Base-by-base conservation (phyloP, 1,140 invertebrate species). In the Sycophila sp. region DNA sequence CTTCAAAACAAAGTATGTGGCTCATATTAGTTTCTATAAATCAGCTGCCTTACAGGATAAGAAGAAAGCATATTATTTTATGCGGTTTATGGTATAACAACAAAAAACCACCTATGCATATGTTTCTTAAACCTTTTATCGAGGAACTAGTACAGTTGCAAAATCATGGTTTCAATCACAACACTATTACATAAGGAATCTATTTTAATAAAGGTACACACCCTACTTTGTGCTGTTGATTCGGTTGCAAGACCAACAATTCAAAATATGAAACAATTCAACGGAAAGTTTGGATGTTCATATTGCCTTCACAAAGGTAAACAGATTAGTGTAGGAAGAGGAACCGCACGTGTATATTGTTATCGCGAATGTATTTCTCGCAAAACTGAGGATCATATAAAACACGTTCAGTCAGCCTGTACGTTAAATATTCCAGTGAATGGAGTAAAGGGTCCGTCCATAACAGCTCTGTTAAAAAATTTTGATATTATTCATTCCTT, bases 111-210 rank as follows among this genome's bases (percentile, higher is more conserved):
- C 10, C 34, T 38, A 17, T 73, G 19, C 36, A 68, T 65, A 1
- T 73, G 11, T 72, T 71, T 69, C 17, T 72, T 0, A 38, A 66
- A 40, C 65, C 69, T 15, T 72, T 74, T 69, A 28, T 74, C n/a
- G 75, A 71, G 0, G 63, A 76, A 60, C 45, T 76, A 24, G 58
- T n/a, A 67, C 63, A 75, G 56, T 42, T 75, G 3, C 22, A 69
- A 51, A n/a, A 40, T 6, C 68, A 71, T 32, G 74, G 68, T 7
- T 69, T 69, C 19, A 7, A 69, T 42, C n/a, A 11, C 68, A 68
- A 8, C 67, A 49, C 10, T 24, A 51, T 17, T 2, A n/a, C n/a
- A 11, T 47, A 38, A 45, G 19, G 34, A 69, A 62, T 32, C 55
- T 8, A 64, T 75, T 7, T 38, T 15, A 1, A 32, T 74, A 0